Conservation (phyloP, 1,140 invertebrate species). For the Diprion similis region DNA sequence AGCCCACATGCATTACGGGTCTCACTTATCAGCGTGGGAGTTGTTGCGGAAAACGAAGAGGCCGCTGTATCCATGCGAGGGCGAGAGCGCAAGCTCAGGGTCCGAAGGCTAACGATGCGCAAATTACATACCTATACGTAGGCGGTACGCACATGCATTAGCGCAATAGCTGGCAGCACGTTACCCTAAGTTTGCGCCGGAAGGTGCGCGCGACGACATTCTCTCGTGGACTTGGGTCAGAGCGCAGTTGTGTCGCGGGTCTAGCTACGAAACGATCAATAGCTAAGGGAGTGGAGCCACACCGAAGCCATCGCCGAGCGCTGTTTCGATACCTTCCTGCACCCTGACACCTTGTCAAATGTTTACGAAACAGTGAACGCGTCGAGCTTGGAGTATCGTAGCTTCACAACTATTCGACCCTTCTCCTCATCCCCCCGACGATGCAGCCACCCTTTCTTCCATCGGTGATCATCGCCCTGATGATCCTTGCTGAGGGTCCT, state of each 20-base stretch:
- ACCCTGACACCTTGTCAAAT: neutral
- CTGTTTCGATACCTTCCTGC: neutral
- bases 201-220: neutral
- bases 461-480: slow-evolving; percentile 32
- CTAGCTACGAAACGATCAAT: neutral
- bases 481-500: slow-evolving; percentile 46
- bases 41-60: no score
- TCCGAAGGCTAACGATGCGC: neutral
- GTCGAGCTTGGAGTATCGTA: no score
- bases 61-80: no score
- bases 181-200: neutral
- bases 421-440: no score
- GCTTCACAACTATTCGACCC: no score
- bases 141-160: neutral
- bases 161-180: no score
- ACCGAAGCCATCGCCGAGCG: no score
- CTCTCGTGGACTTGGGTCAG: neutral
- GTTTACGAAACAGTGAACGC: neutral
- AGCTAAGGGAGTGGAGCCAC: neutral
- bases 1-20: no score
- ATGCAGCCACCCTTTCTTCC: neutral
- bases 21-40: no score
- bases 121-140: neutral
- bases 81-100: neutral
- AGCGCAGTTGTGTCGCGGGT: slow-evolving; percentile 4